Percentiles rank a stretch among this genome's conserved stretches.
Evolutionary conservation across 2,888 invertebrate species (phyloP).

Genomic region (Drosophila fungiperda): DNA sequence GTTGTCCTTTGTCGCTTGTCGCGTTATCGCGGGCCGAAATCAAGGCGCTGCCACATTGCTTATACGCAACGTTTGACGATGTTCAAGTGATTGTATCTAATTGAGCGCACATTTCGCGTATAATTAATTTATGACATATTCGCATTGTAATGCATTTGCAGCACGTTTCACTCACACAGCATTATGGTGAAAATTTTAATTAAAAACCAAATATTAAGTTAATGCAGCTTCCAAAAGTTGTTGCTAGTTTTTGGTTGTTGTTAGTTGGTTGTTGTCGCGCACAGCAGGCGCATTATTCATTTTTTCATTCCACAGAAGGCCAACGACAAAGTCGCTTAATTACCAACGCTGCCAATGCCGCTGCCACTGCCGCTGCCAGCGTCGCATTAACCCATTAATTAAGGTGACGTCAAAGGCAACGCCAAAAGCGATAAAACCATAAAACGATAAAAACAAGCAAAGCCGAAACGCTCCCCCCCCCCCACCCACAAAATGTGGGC

Average conservation of each 20-base stretch:
- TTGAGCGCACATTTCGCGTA: slow-evolving; percentile 61
- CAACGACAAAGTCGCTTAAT: slow-evolving; percentile 80
- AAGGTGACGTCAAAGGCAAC: slow-evolving; percentile 79
- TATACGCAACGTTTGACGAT: slow-evolving; percentile 66
- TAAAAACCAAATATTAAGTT: slow-evolving; percentile 76
- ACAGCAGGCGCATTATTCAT: slow-evolving; percentile 72
- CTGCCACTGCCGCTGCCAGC: slow-evolving; percentile 52
- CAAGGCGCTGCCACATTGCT: slow-evolving; percentile 74
- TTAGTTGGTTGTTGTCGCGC: slow-evolving; percentile 27
- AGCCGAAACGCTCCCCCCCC: slow-evolving; percentile 18
- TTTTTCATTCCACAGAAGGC: slow-evolving; percentile 65
- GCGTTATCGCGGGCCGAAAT: slow-evolving; percentile 70
- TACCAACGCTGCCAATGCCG: slow-evolving; percentile 61
- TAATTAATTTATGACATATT: slow-evolving; percentile 70
- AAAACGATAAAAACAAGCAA: slow-evolving; percentile 56
- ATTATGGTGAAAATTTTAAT: slow-evolving; percentile 44
- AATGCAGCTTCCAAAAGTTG: slow-evolving; percentile 70
- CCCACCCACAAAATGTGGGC: slow-evolving; percentile 27
- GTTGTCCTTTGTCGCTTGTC: slow-evolving; percentile 29
- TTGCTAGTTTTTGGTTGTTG: slow-evolving; percentile 41
- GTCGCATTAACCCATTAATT: slow-evolving; percentile 80
- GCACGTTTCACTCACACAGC: slow-evolving; percentile 31
- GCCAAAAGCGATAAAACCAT: slow-evolving; percentile 74
- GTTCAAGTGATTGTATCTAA: slow-evolving; percentile 61
- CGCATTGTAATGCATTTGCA: slow-evolving; percentile 55